phyloP scores from a whole-genome alignment of 2,113 vertebrate species.

The Falco punctatus region DNA sequence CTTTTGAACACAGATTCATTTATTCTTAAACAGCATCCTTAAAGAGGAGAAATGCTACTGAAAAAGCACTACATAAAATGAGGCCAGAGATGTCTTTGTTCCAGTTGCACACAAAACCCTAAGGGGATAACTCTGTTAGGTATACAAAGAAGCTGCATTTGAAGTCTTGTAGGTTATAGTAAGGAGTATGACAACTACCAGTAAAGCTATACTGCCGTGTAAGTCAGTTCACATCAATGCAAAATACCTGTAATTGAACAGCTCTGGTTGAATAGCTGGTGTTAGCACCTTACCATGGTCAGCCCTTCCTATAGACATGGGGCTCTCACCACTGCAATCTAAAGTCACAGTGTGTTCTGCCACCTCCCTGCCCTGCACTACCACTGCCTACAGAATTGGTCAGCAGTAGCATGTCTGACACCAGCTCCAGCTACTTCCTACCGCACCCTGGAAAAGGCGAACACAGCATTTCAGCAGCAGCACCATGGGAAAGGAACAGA shows the following conservation, averaged over 20 bases:
- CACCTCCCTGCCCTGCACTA: background rate
- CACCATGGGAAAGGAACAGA: background rate
- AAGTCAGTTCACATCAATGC: background rate
- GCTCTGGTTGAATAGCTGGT: background rate
- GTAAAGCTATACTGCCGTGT: background rate
- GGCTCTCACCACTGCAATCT: background rate
- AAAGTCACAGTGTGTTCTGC: background rate
- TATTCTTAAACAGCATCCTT: background rate
- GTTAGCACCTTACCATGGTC: background rate
- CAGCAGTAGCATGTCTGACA: background rate
- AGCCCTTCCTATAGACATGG: background rate
- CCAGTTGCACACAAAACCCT: background rate
- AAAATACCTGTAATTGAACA: background rate
- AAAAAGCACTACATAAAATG: background rate
- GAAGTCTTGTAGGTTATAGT: background rate
- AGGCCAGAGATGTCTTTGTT: background rate
- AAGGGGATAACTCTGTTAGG: background rate
- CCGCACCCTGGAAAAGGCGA: fast-evolving
- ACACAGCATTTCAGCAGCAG: background rate
- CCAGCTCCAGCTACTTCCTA: background rate
- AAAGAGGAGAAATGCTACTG: background rate
- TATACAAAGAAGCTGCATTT: background rate
- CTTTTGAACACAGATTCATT: background rate
- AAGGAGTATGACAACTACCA: too few species aligned
- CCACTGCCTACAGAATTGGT: background rate